Percentiles rank a stretch among this genome's conserved stretches.
Conservation (phyloP, 2,888 invertebrate genomes). For the Flexamia atlantica region DNA sequence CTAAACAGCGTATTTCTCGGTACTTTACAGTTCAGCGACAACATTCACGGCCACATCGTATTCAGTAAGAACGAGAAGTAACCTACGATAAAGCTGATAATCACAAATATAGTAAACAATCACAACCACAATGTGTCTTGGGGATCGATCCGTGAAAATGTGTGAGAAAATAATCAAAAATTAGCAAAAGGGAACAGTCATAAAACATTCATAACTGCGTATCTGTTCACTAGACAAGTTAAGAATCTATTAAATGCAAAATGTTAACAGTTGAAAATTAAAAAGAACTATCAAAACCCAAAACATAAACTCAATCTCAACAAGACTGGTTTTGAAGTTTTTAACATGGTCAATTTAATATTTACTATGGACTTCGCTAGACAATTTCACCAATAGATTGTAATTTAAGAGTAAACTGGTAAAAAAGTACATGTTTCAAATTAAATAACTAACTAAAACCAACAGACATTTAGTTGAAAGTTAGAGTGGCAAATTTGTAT, state of each 20-base stretch:
- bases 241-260: slow-evolving; percentile 25
- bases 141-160: not conserved
- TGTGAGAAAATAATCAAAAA: not conserved
- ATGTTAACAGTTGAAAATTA: not conserved
- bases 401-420: no score
- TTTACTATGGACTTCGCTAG: no score
- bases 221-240: not conserved
- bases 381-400: no score
- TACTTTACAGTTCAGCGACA: not conserved
- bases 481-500: not conserved
- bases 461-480: no score
- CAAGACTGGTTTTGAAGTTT: no score
- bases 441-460: no score
- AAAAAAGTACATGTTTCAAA: no score
- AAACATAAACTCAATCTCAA: no score
- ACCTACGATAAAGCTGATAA: slow-evolving; percentile 45
- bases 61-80: slow-evolving; percentile 8
- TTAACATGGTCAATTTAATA: no score
- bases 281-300: slow-evolving; percentile 12
- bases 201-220: not conserved
- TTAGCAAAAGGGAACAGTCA: not conserved
- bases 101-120: slow-evolving; percentile 49
- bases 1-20: no score
- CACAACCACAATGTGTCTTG: slow-evolving; percentile 39
- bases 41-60: not conserved